phyloP scores from a whole-genome alignment of 2,888 invertebrate genomes.

The Frankliniella intonsa region DNA sequence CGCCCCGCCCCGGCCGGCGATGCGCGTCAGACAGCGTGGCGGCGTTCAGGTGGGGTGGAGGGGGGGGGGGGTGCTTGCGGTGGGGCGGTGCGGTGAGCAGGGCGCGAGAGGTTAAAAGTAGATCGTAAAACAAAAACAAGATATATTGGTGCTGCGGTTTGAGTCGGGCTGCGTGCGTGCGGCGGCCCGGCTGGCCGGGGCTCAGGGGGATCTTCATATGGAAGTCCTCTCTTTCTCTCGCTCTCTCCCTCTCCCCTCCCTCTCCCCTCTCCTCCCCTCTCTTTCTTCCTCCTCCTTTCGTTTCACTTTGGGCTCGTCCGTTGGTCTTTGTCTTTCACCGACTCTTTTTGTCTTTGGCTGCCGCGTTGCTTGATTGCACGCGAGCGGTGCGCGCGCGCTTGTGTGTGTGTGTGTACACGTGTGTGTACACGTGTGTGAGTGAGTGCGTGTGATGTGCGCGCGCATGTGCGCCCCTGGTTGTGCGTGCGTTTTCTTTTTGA shows the following conservation, averaged over 20 bases:
- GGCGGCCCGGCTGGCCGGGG: not conserved
- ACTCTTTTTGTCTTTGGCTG: no score
- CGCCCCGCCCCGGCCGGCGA: not conserved
- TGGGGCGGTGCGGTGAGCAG: not conserved
- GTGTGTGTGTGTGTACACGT: no score
- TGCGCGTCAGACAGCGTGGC: slow-evolving; percentile 19
- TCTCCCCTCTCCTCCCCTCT: no score
- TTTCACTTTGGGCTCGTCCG: no score
- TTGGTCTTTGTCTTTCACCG: no score
- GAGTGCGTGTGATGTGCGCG: no score
- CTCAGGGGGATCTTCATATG: not conserved
- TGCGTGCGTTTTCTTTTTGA: no score
- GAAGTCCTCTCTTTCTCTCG: not conserved
- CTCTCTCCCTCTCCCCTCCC: not conserved
- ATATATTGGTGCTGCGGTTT: slow-evolving; percentile 24
- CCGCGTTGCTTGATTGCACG: no score
- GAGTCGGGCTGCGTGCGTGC: not conserved
- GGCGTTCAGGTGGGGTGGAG: not conserved
- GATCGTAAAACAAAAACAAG: slow-evolving; percentile 24
- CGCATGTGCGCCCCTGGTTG: no score
- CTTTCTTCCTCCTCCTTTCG: no score
- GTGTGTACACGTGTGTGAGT: no score
- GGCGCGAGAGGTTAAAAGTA: slow-evolving; percentile 11
- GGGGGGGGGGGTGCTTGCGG: not conserved
- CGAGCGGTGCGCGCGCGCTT: no score